A percentile compares a stretch with the other conserved stretches of the same genome.
These are phyloP conservation scores for Corydoras maculifer DNA, from an alignment of 2,113 vertebrate genomes.

Conservation along the genomic window DNA sequence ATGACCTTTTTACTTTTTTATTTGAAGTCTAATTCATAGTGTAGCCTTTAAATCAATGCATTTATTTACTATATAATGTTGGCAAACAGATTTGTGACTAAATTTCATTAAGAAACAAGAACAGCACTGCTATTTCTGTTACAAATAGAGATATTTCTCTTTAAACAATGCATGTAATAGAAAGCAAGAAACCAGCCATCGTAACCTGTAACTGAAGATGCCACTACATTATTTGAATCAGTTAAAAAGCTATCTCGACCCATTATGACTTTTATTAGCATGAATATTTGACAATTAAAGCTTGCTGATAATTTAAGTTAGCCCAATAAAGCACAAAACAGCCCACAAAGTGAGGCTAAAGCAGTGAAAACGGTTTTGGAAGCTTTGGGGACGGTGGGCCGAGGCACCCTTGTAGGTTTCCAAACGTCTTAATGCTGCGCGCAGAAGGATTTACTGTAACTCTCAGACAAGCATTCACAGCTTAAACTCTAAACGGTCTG, in stretches of 20 bases:
- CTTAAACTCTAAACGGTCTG: slow-evolving; percentile 57
- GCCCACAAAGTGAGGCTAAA: slow-evolving; percentile 17
- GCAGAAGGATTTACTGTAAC: slow-evolving; percentile 73
- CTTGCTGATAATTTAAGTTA: slow-evolving; percentile 20
- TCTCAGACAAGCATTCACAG: slow-evolving; percentile 74
- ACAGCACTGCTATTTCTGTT: not conserved
- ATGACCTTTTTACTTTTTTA: no score
- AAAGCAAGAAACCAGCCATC: no score
- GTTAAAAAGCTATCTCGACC: not conserved
- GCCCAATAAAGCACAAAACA: slow-evolving; percentile 14
- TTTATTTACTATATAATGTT: not conserved
- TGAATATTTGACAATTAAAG: slow-evolving; percentile 7
- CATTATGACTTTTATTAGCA: slow-evolving; percentile 1
- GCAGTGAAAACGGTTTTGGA: slow-evolving; percentile 48
- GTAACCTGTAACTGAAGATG: not conserved
- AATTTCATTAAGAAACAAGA: not conserved
- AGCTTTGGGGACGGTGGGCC: slow-evolving; percentile 25
- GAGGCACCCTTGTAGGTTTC: slow-evolving; percentile 60
- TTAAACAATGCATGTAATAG: no score
- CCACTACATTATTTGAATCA: not conserved
- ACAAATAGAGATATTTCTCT: not conserved
- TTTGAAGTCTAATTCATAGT: no score
- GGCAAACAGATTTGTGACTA: not conserved
- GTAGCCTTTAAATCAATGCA: not conserved
- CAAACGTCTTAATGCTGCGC: slow-evolving; percentile 64